Evolutionary conservation across 53 echinoderm and acorn worm genomes (phyloP).

Genomic region (Echinarachnius parma): DNA sequence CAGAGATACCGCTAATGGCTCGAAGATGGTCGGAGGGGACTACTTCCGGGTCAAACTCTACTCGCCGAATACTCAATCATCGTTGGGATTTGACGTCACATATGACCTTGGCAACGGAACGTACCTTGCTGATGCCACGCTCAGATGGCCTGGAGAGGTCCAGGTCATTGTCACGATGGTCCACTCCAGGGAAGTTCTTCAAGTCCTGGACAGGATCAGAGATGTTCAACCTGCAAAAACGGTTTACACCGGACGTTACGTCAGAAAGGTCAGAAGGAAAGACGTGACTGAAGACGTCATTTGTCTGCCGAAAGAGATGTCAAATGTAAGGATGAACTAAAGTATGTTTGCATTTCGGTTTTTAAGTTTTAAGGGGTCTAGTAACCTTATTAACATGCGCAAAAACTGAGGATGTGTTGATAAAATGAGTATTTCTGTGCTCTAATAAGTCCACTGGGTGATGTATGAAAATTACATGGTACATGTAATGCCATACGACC

Average conservation of each 20-base stretch:
- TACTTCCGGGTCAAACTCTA: conserved; percentile 69
- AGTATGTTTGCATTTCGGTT: too few species aligned
- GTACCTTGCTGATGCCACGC: conserved; percentile 49
- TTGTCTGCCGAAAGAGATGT: conserved; percentile 16
- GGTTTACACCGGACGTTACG: conserved; percentile 11
- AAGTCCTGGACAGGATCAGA: conserved; percentile 39
- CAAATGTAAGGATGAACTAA: conserved; percentile 6
- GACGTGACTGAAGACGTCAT: conserved; percentile 7
- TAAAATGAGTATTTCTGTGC: too few species aligned
- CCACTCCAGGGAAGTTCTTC: conserved; percentile 61
- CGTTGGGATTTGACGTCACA: conserved; percentile 42
- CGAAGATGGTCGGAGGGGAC: conserved; percentile 48
- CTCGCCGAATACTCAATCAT: conserved; percentile 11
- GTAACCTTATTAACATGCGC: too few species aligned
- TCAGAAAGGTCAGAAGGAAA: neutral
- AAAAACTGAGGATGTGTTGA: too few species aligned
- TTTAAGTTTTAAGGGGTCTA: too few species aligned
- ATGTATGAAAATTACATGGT: too few species aligned
- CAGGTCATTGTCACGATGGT: conserved; percentile 50
- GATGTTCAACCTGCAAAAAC: conserved; percentile 4
- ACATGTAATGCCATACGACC: too few species aligned
- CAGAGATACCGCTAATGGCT: conserved; percentile 14
- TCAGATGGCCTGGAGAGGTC: conserved; percentile 59
- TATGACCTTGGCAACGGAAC: conserved; percentile 56
- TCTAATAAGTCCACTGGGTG: too few species aligned